Evolutionary conservation across 2,113 vertebrate species (phyloP).

Genomic region (Nycticebus coucang): DNA sequence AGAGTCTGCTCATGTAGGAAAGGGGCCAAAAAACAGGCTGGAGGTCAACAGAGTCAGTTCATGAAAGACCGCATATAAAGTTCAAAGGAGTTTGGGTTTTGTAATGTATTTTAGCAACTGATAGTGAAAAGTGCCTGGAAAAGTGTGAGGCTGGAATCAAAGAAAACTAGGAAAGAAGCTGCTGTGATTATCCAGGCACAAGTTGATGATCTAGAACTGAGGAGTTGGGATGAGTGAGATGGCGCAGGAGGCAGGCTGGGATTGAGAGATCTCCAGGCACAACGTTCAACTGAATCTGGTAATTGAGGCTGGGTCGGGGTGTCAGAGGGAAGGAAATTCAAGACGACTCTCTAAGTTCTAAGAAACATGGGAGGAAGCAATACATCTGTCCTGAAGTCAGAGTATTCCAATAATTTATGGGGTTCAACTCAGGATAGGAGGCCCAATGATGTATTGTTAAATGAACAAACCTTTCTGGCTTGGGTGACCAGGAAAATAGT

Average conservation of each 20-base stretch:
- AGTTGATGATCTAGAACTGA: not conserved
- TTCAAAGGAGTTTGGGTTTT: not conserved
- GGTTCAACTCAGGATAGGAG: not conserved
- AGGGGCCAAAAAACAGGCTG: not conserved
- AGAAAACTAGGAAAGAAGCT: not conserved
- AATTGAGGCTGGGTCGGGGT: not conserved
- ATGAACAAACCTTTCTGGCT: not conserved
- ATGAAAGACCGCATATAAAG: not conserved
- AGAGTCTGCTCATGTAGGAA: not conserved
- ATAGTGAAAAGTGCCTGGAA: not conserved
- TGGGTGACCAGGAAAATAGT: not conserved
- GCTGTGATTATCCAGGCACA: not conserved
- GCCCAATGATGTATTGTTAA: not conserved
- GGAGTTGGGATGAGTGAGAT: not conserved
- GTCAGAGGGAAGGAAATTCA: not conserved
- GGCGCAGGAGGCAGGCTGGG: not conserved
- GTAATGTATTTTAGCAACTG: not conserved
- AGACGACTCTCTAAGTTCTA: not conserved
- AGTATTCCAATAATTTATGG: not conserved
- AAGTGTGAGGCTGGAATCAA: not conserved
- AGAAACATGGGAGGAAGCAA: not conserved
- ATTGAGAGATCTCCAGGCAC: not conserved
- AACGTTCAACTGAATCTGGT: not conserved
- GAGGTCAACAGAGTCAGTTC: not conserved
- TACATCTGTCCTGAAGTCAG: not conserved